phyloP scores from a whole-genome alignment of 92 coral and sea anemone genomes.

The Meandrina meandrites region DNA sequence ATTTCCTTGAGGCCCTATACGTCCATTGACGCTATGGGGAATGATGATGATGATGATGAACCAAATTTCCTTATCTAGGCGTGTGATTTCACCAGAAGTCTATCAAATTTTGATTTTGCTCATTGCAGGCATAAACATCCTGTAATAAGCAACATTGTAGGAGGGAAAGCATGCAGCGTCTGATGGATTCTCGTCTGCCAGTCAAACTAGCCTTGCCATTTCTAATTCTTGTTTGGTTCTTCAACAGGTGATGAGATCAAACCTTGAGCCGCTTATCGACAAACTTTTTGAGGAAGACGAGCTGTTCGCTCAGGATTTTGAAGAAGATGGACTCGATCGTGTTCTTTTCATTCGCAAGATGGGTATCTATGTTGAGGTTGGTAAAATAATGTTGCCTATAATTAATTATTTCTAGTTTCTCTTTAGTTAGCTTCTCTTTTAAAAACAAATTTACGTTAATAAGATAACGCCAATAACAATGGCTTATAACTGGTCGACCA shows the following conservation, averaged over 20 bases:
- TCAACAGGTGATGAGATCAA: slow-evolving; percentile 57
- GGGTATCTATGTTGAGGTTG: slow-evolving; percentile 83
- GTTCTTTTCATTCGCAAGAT: slow-evolving; percentile 76
- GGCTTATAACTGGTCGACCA: neutral
- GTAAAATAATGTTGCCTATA: neutral
- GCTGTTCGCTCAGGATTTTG: slow-evolving; percentile 35
- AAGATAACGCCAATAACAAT: too few species aligned
- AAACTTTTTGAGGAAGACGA: slow-evolving; percentile 58
- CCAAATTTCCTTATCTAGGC: neutral
- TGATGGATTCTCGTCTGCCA: neutral
- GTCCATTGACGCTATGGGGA: too few species aligned
- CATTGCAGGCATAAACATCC: neutral
- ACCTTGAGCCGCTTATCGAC: slow-evolving; percentile 73
- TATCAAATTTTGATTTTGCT: too few species aligned
- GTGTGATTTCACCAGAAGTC: neutral
- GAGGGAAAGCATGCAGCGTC: neutral
- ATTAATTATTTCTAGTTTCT: neutral
- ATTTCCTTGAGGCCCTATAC: too few species aligned
- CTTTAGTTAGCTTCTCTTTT: neutral
- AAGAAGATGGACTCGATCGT: slow-evolving; percentile 62
- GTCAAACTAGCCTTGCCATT: neutral
- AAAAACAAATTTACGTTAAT: too few species aligned
- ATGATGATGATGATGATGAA: too few species aligned
- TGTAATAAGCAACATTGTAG: neutral
- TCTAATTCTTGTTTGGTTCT: neutral